Evolutionary conservation across 1,140 invertebrate species (phyloP), one percentile per base, ranked within the genome.

Genomic region (Bradysia coprophila): DNA sequence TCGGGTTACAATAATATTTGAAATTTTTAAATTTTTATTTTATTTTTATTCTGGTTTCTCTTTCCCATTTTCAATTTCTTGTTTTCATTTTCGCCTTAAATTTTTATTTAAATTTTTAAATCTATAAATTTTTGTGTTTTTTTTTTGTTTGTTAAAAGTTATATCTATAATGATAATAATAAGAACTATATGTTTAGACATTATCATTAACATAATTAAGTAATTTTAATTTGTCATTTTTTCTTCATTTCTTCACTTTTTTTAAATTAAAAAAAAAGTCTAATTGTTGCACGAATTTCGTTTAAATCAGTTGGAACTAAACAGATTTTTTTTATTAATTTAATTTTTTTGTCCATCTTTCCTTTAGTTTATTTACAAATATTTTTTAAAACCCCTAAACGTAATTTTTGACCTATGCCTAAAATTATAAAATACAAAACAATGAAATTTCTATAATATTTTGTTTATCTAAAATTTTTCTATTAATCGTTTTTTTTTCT

Each of bases 401-500:
- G 24, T 28, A 8, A 28, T 28, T 28, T 19, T 19, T 19, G 18
- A 37, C 34, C 34, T 37, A 37, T 10, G 34, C 34, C 34, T 37
- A 37, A 37, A 37, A 37, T 37, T 37, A 37, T 37, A 37, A 37
- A 37, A 37, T 37, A 37, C 34, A 37, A 37, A 37, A 37, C 34
- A 37, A 37, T 37, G 34, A 37, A 8, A 15, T 28, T 28, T 8
- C 24, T 28, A 28, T 28, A 28, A 28, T 28, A 28, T 28, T 28
- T 28, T 28, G 24, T 28, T 28, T 28, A 28, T 28, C 24, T 28
- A 28, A 37, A 37, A 37, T 15, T 15, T 19, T 15, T 15, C 18
- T 37, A 37, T 37, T 32, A 15, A 37, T 37, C n/a, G 13, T 15
- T 37, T 37, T 37, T 32, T 32, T 32, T 32, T 32, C 28, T 32